Base-by-base conservation (phyloP, 2,113 vertebrate genomes). In the Acrocephalus kingi region DNA sequence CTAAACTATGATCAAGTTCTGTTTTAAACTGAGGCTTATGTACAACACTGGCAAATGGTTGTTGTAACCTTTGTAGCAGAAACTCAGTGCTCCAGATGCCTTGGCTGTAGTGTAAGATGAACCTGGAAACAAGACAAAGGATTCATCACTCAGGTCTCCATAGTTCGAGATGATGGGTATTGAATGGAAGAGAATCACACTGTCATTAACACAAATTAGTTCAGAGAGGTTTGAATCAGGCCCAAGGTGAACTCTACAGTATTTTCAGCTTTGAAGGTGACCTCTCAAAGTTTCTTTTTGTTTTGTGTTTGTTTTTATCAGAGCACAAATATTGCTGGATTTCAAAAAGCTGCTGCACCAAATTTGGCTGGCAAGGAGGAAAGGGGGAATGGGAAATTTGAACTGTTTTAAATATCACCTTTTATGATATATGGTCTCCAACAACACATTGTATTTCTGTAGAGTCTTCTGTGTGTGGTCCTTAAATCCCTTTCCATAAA, bases 401-500 rank as follows among this genome's bases (percentile, higher is more conserved):
- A 88, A 93, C 55, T 33, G 22, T 67, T 89, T 92, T 43, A 87
- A 84, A 79, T 76, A 91, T 24, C 58, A 61, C 74, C 41, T 72
- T 89, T 87, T 76, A 46, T 58, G 31, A 94, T 87, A 56, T 24
- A 33, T 76, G 54, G 37, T 73, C 74, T 89, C 56, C 1, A 4
- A 76, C 33, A 91, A 59, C 71, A 80, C 89, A 68, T n/a, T 94
- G 84, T 89, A 59, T 93, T 97, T 85, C 56, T 66, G 58, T 37
- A 48, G 77, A 75, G 52, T 77, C 56, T 84, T 96, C 48, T 75
- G 31, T 58, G 56, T 49, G 49, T 73, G 66, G 62, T 73, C 84
- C 93, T 91, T 67, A 95, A 91, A 94, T 89, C 74, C 69, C 84
- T 87, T 84, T 80, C 58, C 71, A 68, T 89, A 96, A 97, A 95